phyloP scores from a whole-genome alignment of 1,140 invertebrate genomes.

The Hormaphis cornu region DNA sequence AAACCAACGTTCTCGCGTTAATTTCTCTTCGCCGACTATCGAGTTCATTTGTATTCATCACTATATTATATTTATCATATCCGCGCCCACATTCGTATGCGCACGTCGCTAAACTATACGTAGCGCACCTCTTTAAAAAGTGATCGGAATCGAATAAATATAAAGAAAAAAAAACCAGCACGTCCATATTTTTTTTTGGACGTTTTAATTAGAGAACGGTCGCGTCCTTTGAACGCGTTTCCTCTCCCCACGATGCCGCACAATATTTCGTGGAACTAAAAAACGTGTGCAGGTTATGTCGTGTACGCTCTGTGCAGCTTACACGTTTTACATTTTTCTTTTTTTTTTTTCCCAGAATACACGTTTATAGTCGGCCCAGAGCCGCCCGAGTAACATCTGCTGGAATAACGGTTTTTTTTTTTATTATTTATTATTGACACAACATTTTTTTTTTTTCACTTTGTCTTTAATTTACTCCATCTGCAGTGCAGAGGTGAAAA shows the following conservation, averaged over 20 bases:
- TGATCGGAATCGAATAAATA: background rate
- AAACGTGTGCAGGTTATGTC: background rate
- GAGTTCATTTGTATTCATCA: too few relatives aligned
- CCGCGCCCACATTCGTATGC: background rate
- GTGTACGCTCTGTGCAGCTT: too few relatives aligned
- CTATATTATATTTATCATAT: too few relatives aligned
- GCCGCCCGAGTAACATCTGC: slow-evolving; percentile 9
- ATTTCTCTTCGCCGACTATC: too few relatives aligned
- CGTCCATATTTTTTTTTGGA: background rate
- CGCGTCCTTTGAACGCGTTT: background rate
- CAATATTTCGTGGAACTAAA: background rate
- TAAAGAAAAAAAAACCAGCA: background rate
- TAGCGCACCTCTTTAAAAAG: background rate
- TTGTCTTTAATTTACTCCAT: slow-evolving; percentile 23
- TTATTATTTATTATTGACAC: slow-evolving; percentile 23
- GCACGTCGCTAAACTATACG: background rate
- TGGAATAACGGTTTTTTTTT: slow-evolving; percentile 14
- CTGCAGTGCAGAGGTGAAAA: slow-evolving; percentile 17
- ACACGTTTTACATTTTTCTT: too few relatives aligned
- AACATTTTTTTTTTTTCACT: slow-evolving; percentile 9
- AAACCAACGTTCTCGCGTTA: too few relatives aligned
- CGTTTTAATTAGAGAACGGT: slow-evolving; percentile 1
- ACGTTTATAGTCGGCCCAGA: too few relatives aligned
- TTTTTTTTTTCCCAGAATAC: background rate
- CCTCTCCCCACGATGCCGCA: background rate